Evolutionary conservation across 2,888 invertebrate species (phyloP).

Genomic region (Epinotia demarniana): DNA sequence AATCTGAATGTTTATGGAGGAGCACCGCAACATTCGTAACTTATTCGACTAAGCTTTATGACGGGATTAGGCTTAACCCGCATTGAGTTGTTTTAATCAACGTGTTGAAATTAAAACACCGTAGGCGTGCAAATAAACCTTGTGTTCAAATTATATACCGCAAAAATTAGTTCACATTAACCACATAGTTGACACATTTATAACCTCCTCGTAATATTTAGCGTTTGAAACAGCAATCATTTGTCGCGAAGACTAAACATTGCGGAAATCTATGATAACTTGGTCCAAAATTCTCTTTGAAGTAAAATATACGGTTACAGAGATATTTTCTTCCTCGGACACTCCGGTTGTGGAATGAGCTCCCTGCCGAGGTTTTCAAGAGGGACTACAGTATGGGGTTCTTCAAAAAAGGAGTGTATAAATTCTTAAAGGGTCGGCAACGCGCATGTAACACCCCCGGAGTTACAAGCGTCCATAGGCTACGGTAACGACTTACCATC

Average conservation of each 20-base stretch:
- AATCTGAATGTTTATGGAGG: conserved; percentile 8
- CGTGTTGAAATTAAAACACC: background rate
- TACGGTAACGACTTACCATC: too few species aligned
- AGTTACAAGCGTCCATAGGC: too few species aligned
- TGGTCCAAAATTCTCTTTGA: background rate
- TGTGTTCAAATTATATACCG: background rate
- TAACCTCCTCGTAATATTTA: conserved; percentile 22
- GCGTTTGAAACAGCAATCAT: conserved; percentile 17
- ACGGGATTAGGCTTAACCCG: background rate
- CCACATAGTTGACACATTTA: conserved; percentile 33
- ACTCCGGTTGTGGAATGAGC: too few species aligned
- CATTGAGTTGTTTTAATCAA: background rate
- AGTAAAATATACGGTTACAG: too few species aligned
- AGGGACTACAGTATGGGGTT: too few species aligned
- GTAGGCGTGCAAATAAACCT: background rate
- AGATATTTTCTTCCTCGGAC: too few species aligned
- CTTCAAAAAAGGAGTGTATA: too few species aligned
- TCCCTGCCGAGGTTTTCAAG: too few species aligned
- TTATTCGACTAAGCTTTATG: background rate
- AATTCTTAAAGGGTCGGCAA: too few species aligned
- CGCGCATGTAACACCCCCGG: too few species aligned
- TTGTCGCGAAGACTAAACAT: conserved; percentile 37
- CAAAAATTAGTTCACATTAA: conserved; percentile 16
- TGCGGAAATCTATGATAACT: conserved; percentile 4
- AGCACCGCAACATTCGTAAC: background rate